Evolutionary conservation across 2,888 invertebrate genomes (phyloP), one percentile per base, ranked within the genome.

Genomic region (Andricus curvator): DNA sequence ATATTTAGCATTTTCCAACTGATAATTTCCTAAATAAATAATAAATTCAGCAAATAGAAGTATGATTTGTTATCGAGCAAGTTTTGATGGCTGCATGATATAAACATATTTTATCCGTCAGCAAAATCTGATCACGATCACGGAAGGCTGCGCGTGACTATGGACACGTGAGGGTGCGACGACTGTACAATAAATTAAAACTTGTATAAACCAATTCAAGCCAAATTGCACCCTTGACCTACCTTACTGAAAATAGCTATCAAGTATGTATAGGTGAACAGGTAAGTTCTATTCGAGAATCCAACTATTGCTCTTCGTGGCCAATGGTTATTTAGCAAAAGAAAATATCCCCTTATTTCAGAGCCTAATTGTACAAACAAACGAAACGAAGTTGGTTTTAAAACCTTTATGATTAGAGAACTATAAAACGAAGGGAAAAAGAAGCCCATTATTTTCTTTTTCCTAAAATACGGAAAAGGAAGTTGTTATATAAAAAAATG

Each of bases 161-260:
- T 48, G 68, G 48, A 67, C 67, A 67, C 67, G 37, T 37, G 22
- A 37, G 48, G 48, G 44, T 25, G 68, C 44, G 68, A 48, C 68
- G 68, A 68, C 22, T 68, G 22, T 22, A 68, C 48, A 68, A 68
- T 68, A 68, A 68, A 68, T 48, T 68, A 68, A 68, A 48, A 68
- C 68, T 48, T 25, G 6, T 48, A 48, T 68, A 68, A 48, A 68
- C 13, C 41, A 41, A 48, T 68, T 68, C 68, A 25, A 44, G 48
- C 68, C 44, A 68, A 68, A 68, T 68, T 68, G 48, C 48, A 68
- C 25, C 68, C 68, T 68, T 68, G 68, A 68, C 68, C 68, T 48
- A 68, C 41, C 48, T 68, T 44, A 68, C 68, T 68, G 48, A 44
- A 68, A 68, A 68, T 68, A 68, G 17, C 68, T 22, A 68, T 68